Evolutionary conservation across 2,113 vertebrate genomes (phyloP), one percentile per base, ranked within the genome.

Genomic region (Zingel zingel): DNA sequence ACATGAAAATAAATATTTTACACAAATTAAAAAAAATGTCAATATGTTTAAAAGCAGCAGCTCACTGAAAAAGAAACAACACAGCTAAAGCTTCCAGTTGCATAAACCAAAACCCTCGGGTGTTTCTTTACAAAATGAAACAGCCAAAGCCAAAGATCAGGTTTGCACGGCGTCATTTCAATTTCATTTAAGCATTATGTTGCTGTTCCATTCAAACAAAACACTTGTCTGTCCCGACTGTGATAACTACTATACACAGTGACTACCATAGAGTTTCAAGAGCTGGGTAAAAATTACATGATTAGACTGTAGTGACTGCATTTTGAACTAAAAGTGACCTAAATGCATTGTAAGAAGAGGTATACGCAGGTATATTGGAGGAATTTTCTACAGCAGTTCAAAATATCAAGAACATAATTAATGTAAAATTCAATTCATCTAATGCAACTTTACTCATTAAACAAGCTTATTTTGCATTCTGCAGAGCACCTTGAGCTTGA

Each of bases 351-450:
- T 11, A 58, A 83, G 48, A 48, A 43, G 50, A 27, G 19, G 6
- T 12, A 16, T 6, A 16, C 39, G 18, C 58, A 48, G 39, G 33
- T 56, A 25, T n/a, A 62, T 50, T 82, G 63, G 16, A 27, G 7
- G 14, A 6, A 3, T 67, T 19, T 79, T 76, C 72, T 75, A 45
- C 33, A 62, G 54, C 72, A 51, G 39, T 65, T 89, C 69, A 48
- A 65, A 71, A 83, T 71, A 82, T 75, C 64, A 56, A 57, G 53
- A 68, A 62, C 5, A 59, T 70, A 77, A 84, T 82, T 72, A 77
- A 84, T 85, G 78, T 72, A 75, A 82, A 84, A 88, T 73, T 56
- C 19, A 67, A 87, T 90, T 87, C 57, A 87, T 87, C 84, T 87
- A 74, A 85, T 68, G 69, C 68, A 65, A 81, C 83, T 76, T 63